phyloP scores from a whole-genome alignment of 2,797 vertebrate species.

The Sarcophilus harrisii region DNA sequence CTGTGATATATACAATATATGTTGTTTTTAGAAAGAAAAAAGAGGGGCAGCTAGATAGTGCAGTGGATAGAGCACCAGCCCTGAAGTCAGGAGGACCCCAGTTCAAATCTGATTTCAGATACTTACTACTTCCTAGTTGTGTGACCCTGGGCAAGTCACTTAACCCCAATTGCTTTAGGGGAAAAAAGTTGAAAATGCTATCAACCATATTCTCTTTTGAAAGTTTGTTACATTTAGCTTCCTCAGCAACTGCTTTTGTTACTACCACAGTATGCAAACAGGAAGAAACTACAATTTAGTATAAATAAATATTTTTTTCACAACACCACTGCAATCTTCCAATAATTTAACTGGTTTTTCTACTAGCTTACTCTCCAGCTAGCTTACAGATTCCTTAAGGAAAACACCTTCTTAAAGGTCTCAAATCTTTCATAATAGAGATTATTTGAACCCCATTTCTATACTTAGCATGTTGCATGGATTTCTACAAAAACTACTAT shows the following conservation, averaged over 20 bases:
- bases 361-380: neutral
- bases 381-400: neutral
- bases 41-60: too few species aligned
- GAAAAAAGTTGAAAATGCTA: too few species aligned
- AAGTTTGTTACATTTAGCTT: neutral
- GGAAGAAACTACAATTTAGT: neutral
- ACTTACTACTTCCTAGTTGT: too few species aligned
- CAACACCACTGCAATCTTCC: neutral
- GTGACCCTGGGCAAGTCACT: too few species aligned
- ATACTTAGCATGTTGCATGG: neutral
- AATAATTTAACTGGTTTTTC: neutral
- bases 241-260: neutral
- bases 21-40: neutral
- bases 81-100: too few species aligned
- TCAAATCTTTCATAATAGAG: neutral
- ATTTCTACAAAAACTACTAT: neutral
- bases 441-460: neutral
- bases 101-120: too few species aligned
- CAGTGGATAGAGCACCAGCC: too few species aligned
- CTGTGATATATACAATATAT: neutral
- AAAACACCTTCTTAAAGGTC: neutral
- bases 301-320: neutral
- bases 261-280: neutral
- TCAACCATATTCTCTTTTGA: too few species aligned
- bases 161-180: too few species aligned